Percentiles rank a stretch among this genome's conserved stretches.
These are phyloP conservation scores for Chelidonichthys spinosus DNA, from an alignment of 2,797 vertebrate species.

Conservation along the genomic window DNA sequence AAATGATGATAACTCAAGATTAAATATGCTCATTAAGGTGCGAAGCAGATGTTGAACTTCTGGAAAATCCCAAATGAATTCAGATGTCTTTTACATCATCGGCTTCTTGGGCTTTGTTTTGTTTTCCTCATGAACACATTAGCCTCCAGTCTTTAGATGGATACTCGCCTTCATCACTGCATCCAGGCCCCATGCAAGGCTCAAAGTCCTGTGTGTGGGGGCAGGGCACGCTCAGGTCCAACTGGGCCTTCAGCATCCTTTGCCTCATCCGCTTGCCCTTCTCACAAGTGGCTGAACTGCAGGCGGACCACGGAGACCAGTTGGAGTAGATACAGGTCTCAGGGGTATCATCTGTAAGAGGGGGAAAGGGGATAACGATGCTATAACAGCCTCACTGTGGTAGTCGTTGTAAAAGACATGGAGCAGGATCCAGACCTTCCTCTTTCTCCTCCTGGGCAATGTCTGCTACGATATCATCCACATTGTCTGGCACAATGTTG, in stretches of 20 bases:
- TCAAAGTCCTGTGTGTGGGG: conserved; percentile 99
- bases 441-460: conserved; percentile 97
- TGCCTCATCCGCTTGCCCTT: conserved; percentile 99
- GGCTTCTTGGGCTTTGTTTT: neutral
- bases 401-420: neutral
- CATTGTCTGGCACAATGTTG: conserved; percentile 97
- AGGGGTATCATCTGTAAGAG: conserved; percentile 92
- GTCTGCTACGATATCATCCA: conserved; percentile 98
- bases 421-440: conserved; percentile 87
- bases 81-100: neutral
- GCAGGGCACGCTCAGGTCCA: conserved; percentile 96
- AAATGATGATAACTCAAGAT: no score
- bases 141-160: conserved; percentile 2
- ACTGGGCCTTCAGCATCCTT: conserved; percentile 97
- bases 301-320: conserved; percentile 99
- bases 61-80: no score
- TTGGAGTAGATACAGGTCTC: conserved; percentile 99
- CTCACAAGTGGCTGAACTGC: conserved; percentile 98
- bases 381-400: neutral
- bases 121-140: neutral
- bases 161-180: conserved; percentile 93
- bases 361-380: conserved; percentile 1
- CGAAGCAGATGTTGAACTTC: no score
- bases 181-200: conserved; percentile 98
- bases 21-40: no score